Base-by-base conservation (phyloP, 2,888 invertebrate genomes). In the Drosophila macrothrix region DNA sequence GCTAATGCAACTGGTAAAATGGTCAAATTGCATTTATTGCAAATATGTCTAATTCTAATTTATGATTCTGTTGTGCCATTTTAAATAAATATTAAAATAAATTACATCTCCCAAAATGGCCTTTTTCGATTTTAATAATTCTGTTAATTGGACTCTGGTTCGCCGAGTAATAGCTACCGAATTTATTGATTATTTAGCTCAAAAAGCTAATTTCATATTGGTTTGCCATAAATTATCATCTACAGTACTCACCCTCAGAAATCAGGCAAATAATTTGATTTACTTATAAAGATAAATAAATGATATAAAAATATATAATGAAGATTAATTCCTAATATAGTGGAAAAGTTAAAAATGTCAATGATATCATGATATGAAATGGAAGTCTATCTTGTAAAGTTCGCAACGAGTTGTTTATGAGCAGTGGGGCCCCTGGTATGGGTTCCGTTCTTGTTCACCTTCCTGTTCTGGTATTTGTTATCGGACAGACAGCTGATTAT, bases 401-500 rank as follows among this genome's bases (percentile, higher is more conserved):
- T 35, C 37, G 14, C 76, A 82, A 84, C 64, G 84, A 87, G 75
- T 80, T 85, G 83, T 83, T 85, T 83, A 84, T 85, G 79, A 75
- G 58, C 55, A 69, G 54, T 66, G 67, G 31, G 16, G 10, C 22
- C 4, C 33, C n/a, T n/a, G 50, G 50, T 5, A 7, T 22, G 22
- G 16, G 25, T 31, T 29, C 29, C 52, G 54, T 19, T 39, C 33
- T 31, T 53, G 14, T 14, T 22, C 16, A 50, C 68, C n/a, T 33
- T 58, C 19, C 22, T 37, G 19, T 25, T 35, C 56, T 64, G n/a
- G 62, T 46, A 52, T 62, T 54, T 53, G 35, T 55, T 37, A 49
- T 62, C 58, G 56, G 55, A 52, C 73, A 77, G 86, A 73, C 88
- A 86, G 76, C 84, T 88, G 86, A 86, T 86, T 79, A 84, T 86